phyloP scores from a whole-genome alignment of 2,113 vertebrate genomes.

The Pomatorhinus ruficollis region DNA sequence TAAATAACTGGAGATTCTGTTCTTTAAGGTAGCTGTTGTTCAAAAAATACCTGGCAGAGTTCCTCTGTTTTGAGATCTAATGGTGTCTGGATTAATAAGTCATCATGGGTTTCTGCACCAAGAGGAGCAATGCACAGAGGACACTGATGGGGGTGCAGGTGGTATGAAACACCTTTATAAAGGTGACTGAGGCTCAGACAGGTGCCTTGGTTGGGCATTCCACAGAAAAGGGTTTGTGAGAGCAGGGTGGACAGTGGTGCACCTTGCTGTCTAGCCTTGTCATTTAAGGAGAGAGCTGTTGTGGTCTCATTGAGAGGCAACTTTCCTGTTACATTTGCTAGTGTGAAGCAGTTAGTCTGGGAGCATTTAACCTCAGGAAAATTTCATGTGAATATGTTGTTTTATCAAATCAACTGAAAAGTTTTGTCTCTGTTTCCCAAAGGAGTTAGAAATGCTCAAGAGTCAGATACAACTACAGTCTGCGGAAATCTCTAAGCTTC shows the following conservation, averaged over 20 bases:
- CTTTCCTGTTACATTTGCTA: accelerated
- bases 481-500: constrained; percentile 82
- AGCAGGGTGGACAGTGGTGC: accelerated
- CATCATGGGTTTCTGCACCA: neutral
- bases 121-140: accelerated
- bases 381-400: neutral
- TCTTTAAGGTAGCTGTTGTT: neutral
- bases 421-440: neutral
- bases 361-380: neutral
- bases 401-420: neutral
- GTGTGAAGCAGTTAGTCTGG: neutral
- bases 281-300: neutral
- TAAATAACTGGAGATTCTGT: neutral
- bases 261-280: neutral
- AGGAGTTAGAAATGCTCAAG: constrained; percentile 86
- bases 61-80: neutral
- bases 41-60: neutral
- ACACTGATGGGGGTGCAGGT: too few relatives aligned
- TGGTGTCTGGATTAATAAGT: neutral
- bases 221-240: accelerated
- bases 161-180: neutral
- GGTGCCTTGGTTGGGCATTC: neutral
- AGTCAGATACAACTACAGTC: constrained; percentile 81
- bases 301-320: neutral
- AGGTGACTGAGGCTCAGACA: neutral